Conservation (phyloP, 2,113 vertebrate genomes). For the Lasiurus cinereus region DNA sequence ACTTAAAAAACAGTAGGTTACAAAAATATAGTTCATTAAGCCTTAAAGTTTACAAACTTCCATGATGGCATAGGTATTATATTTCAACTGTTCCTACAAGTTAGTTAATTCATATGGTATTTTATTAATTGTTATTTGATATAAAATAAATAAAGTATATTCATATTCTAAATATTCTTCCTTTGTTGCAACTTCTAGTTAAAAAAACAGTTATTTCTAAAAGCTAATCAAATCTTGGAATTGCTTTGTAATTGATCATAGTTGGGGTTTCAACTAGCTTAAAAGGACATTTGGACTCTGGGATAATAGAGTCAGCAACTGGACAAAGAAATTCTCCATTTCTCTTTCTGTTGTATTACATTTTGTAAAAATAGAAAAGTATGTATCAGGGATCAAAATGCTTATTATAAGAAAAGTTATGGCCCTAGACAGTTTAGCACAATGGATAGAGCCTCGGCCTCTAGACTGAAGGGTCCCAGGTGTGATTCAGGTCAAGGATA, state of each 20-base stretch:
- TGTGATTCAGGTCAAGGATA: too few relatives aligned
- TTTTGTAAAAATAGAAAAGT: not conserved
- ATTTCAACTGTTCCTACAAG: constrained; percentile 18
- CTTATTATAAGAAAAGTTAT: not conserved
- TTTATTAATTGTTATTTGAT: constrained; percentile 14
- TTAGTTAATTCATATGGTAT: not conserved
- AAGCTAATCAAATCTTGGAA: constrained; percentile 40
- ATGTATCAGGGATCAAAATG: not conserved
- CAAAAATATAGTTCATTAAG: constrained; percentile 7
- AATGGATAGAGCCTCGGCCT: too few relatives aligned
- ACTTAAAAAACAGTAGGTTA: not conserved
- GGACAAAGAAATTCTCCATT: not conserved
- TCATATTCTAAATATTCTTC: constrained; percentile 54
- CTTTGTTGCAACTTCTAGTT: not conserved
- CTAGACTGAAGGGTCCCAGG: too few relatives aligned
- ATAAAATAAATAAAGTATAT: constrained; percentile 32
- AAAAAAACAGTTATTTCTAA: not conserved
- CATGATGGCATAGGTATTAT: not conserved
- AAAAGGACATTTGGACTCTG: not conserved
- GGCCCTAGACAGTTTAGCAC: too few relatives aligned
- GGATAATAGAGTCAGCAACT: not conserved
- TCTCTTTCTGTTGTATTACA: not conserved
- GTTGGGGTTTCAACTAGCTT: not conserved
- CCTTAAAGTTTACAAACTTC: constrained; percentile 47
- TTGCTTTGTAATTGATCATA: not conserved